Base-by-base conservation (phyloP, 2,888 invertebrate species). In the Tortrix viridana region DNA sequence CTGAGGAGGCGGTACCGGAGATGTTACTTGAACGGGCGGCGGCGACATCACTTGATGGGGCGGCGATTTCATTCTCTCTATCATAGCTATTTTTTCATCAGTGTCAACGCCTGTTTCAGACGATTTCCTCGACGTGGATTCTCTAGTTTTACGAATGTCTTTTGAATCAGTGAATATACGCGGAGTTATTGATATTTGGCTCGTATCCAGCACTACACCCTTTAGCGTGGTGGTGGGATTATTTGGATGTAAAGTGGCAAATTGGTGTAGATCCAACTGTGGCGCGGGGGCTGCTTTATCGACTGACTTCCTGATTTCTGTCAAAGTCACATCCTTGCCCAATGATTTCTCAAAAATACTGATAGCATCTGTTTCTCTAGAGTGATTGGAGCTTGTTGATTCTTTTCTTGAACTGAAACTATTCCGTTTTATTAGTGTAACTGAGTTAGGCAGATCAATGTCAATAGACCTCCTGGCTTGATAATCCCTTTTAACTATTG, bases 341-440 rank as follows among this genome's bases (percentile, higher is more conserved):
- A 92, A 69, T 20, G 92, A 86, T 67, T 92, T 92, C 71, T 92
- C 92, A 73, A 92, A 91, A 74, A 92, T 88, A 68, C 90, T 91
- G 55, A 92, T 90, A 65, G 92, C 88, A 72, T 92, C 92, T 6
- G 89, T 84, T 67, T 91, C 91, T 70, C 81, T 82, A 3, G 92
- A 90, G 67, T 89, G 88, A 68, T 88, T 92, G 3, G 92, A 92
- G 66, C 87, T 88, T 3, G 92, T 92, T 1, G 92, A 92, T 69
- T 90, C 92, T 66, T 92, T 92, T 44, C 92, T 82, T 9, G 92
- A 81, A 66, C 84, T 86, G 22, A 89, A 79, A 69, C 89, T 92
- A 68, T 91, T 92, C 55, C 92, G 84, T 67, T 92, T 92, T 19
- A 92, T 92, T 19, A 92, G 76, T 26, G 92, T 92, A 5, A 92